phyloP scores from a whole-genome alignment of 2,113 vertebrate genomes.

The Anser brachyrhynchus region DNA sequence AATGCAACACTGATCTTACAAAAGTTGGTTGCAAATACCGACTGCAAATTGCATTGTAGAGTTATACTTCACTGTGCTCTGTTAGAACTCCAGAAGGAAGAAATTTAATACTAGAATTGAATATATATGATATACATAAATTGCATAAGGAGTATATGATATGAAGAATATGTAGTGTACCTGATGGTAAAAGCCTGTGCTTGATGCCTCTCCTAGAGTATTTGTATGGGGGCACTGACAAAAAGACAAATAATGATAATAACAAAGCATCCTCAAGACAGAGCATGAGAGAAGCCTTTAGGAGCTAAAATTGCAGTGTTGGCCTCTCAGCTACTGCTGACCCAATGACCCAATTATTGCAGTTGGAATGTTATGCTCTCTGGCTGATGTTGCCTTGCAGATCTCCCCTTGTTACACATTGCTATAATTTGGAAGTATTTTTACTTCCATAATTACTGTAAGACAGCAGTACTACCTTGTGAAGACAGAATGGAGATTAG shows the following conservation, averaged over 20 bases:
- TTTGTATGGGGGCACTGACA: neutral
- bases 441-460: neutral
- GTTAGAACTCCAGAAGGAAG: neutral
- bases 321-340: neutral
- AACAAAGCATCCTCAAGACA: neutral
- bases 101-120: neutral
- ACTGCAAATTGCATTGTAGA: neutral
- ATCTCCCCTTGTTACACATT: neutral
- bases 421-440: neutral
- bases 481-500: neutral
- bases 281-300: neutral
- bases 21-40: neutral
- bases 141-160: neutral
- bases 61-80: neutral
- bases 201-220: neutral
- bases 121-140: neutral
- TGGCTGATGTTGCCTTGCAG: neutral
- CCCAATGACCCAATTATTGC: neutral
- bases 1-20: neutral
- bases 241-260: neutral
- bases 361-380: neutral
- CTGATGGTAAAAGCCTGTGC: neutral
- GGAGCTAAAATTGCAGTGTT: neutral
- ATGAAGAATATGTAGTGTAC: neutral
- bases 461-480: neutral